Conservation (phyloP, 2,888 invertebrate genomes). For the Charanyca ferruginea region DNA sequence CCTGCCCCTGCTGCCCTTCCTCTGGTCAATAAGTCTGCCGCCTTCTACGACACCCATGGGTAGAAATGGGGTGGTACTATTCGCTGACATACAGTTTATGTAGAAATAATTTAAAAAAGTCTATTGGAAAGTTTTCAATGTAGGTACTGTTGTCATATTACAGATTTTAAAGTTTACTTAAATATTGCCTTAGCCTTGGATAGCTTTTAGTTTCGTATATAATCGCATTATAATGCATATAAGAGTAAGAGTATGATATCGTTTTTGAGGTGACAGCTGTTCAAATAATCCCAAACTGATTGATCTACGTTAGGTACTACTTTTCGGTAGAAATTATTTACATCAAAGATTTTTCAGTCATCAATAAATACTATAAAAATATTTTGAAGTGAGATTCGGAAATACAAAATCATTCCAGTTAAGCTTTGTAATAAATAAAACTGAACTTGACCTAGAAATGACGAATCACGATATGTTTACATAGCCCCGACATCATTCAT, state of each 20-base stretch:
- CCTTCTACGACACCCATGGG: too few relatives aligned
- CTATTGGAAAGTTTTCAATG: neutral
- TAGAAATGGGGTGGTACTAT: too few relatives aligned
- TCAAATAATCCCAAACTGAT: slow-evolving; percentile 18
- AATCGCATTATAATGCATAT: slow-evolving; percentile 10
- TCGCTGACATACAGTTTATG: too few relatives aligned
- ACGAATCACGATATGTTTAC: neutral
- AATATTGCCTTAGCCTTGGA: slow-evolving; percentile 24
- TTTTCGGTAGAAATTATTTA: too few relatives aligned
- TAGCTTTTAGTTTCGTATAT: slow-evolving; percentile 1
- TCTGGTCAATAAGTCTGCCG: too few relatives aligned
- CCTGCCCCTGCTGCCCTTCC: too few relatives aligned
- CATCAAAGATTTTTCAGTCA: too few relatives aligned
- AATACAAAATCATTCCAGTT: slow-evolving; percentile 9
- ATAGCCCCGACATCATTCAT: too few relatives aligned
- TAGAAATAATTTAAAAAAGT: too few relatives aligned
- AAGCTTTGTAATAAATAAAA: slow-evolving; percentile 3
- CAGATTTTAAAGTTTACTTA: slow-evolving; percentile 2
- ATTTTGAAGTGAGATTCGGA: neutral
- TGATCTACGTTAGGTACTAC: neutral
- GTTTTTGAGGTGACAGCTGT: slow-evolving; percentile 21
- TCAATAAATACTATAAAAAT: neutral
- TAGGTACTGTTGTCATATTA: slow-evolving; percentile 17
- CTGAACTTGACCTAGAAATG: slow-evolving; percentile 29
- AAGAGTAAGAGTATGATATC: neutral